Conservation (phyloP, 1,140 invertebrate genomes). For the Eciton burchellii region DNA sequence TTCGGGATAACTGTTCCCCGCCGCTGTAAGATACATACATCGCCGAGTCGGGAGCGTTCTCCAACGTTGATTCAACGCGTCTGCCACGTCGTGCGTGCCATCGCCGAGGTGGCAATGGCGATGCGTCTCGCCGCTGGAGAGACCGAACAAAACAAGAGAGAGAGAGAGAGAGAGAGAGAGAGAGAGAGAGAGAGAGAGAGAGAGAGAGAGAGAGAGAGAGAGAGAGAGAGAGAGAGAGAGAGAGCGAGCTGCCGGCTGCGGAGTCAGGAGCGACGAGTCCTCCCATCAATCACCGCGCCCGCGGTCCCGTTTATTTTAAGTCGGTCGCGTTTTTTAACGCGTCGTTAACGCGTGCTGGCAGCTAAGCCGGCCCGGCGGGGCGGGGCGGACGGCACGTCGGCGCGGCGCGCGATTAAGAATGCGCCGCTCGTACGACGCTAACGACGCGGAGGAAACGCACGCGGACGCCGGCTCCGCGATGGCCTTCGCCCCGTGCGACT, state of each 20-base stretch:
- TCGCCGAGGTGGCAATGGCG: constrained; percentile 30
- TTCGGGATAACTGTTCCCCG: constrained; percentile 46
- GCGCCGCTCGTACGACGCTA: constrained; percentile 53
- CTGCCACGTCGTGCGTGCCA: constrained; percentile 43
- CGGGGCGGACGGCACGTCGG: constrained; percentile 61
- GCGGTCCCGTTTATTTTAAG: constrained; percentile 81
- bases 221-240: no score
- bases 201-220: no score
- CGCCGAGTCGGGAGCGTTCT: constrained; percentile 9
- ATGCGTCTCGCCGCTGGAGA: neutral
- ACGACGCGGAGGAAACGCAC: constrained; percentile 54
- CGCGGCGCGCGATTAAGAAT: constrained; percentile 71
- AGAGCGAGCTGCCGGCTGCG: neutral
- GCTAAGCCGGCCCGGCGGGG: constrained; percentile 60
- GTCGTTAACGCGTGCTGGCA: constrained; percentile 80
- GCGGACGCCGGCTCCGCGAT: constrained; percentile 7
- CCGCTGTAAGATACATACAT: constrained; percentile 52
- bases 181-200: constrained; percentile 10
- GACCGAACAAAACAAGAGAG: neutral
- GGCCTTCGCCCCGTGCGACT: constrained; percentile 1
- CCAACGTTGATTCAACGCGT: constrained; percentile 72
- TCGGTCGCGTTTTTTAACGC: constrained; percentile 80
- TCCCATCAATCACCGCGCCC: constrained; percentile 80
- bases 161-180: neutral
- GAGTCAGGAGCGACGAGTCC: constrained; percentile 58